A percentile compares a stretch with the other conserved stretches of the same genome.
These are phyloP conservation scores for Bubo bubo DNA, from an alignment of 2,113 vertebrate species.

Conservation along the genomic window DNA sequence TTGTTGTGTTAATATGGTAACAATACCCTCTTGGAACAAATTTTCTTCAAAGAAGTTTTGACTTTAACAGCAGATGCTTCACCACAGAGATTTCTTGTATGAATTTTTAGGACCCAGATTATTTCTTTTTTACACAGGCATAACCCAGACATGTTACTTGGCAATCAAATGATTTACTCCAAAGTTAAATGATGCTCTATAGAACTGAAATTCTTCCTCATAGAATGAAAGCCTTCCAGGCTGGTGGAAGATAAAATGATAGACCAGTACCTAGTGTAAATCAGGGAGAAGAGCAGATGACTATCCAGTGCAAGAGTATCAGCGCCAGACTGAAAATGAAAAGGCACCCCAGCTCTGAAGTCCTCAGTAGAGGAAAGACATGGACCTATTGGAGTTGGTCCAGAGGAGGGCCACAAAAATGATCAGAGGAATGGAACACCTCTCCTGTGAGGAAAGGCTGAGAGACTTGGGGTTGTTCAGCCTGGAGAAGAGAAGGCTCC, in stretches of 20 bases:
- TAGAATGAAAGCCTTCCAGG: neutral
- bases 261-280: neutral
- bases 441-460: neutral
- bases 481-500: neutral
- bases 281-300: neutral
- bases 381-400: fast-evolving
- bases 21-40: neutral
- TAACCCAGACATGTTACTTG: neutral
- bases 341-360: neutral
- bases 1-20: neutral
- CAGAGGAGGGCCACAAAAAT: neutral
- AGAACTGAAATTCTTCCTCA: neutral
- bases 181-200: neutral
- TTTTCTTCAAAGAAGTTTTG: neutral
- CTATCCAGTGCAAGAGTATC: neutral
- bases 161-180: neutral
- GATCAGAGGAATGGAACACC: neutral
- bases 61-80: neutral
- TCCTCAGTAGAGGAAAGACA: neutral
- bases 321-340: neutral
- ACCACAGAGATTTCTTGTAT: neutral
- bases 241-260: neutral
- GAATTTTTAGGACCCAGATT: neutral
- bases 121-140: neutral
- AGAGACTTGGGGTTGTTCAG: neutral